phyloP scores from a whole-genome alignment of 92 coral and sea anemone genomes.

The Metridium senile region DNA sequence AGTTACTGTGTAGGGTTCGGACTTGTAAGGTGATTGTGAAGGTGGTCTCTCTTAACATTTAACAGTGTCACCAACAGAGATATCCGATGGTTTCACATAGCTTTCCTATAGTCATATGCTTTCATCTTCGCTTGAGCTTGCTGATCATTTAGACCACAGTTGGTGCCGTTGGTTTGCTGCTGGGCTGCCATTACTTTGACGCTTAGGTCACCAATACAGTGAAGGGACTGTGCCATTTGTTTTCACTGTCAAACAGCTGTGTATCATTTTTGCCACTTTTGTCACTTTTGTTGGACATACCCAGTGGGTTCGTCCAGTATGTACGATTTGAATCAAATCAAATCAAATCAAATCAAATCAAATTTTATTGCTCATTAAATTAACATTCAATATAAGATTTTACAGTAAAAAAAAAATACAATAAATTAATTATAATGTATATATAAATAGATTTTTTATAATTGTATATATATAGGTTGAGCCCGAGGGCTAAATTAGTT shows the following conservation, averaged over 20 bases:
- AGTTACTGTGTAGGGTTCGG: slow-evolving; percentile 44
- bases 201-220: slow-evolving; percentile 9
- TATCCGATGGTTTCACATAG: slow-evolving; percentile 46
- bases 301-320: slow-evolving; percentile 56
- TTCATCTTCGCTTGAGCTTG: background rate
- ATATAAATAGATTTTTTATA: no score
- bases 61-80: slow-evolving; percentile 49
- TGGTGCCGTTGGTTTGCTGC: slow-evolving; percentile 48
- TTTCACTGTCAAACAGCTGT: slow-evolving; percentile 45
- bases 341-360: no score
- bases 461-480: no score
- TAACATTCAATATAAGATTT: no score
- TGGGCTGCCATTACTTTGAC: slow-evolving; percentile 32
- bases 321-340: no score
- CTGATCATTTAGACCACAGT: slow-evolving; percentile 64
- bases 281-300: slow-evolving; percentile 50
- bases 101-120: slow-evolving; percentile 47
- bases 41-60: slow-evolving; percentile 42
- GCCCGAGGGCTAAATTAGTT: no score
- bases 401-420: no score
- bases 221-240: slow-evolving; percentile 40
- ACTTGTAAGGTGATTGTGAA: slow-evolving; percentile 46
- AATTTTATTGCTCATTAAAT: no score
- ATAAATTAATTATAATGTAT: no score
- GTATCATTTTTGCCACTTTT: slow-evolving; percentile 16